Evolutionary conservation across 2,888 invertebrate genomes (phyloP).

Genomic region (Zeuzera pyrina): DNA sequence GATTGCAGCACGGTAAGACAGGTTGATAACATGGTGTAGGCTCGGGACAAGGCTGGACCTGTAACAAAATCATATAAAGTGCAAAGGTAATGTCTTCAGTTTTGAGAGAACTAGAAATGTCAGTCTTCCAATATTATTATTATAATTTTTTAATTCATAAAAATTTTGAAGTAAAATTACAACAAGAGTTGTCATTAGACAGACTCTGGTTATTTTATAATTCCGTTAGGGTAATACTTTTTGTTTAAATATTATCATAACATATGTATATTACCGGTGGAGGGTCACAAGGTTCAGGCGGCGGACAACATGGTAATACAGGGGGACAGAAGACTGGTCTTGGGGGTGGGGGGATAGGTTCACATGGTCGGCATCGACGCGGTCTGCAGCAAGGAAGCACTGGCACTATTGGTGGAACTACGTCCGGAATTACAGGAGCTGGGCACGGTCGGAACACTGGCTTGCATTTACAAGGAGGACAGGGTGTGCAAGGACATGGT

Average conservation of each 20-base stretch:
- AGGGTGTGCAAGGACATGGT: constrained; percentile 52
- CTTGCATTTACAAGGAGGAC: constrained; percentile 50
- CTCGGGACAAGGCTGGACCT: constrained; percentile 53
- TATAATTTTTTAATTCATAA: too few relatives aligned
- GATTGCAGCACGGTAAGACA: constrained; percentile 57
- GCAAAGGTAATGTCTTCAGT: not conserved
- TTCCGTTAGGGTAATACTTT: too few relatives aligned
- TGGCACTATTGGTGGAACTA: constrained; percentile 56
- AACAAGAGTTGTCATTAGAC: too few relatives aligned
- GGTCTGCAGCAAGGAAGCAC: constrained; percentile 48
- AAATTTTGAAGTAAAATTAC: too few relatives aligned
- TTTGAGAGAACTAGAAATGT: too few relatives aligned
- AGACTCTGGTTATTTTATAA: too few relatives aligned
- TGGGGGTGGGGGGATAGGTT: constrained; percentile 43
- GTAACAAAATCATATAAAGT: constrained; percentile 21
- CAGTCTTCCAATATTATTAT: too few relatives aligned
- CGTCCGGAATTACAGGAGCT: constrained; percentile 48
- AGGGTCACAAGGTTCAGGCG: constrained; percentile 53
- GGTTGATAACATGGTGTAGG: constrained; percentile 56
- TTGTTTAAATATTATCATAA: too few relatives aligned
- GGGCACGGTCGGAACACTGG: constrained; percentile 50
- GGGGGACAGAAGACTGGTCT: constrained; percentile 53
- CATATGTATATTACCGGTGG: constrained; percentile 40
- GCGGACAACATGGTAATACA: constrained; percentile 56
- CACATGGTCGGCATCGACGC: constrained; percentile 39